phyloP scores from a whole-genome alignment of 2,888 invertebrate genomes.

The Neelides folsomi region DNA sequence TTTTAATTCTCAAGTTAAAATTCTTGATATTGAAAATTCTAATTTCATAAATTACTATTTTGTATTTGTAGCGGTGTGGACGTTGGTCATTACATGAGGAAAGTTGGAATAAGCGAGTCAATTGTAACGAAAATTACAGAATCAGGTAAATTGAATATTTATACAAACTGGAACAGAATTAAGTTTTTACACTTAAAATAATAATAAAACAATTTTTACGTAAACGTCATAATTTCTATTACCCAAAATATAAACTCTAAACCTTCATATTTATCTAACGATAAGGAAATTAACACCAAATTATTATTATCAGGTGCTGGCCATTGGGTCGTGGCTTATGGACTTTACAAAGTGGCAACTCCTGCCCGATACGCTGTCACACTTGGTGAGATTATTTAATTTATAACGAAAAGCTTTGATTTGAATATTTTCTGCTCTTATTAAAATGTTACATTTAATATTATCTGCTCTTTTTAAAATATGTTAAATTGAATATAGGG shows the following conservation, averaged over 20 bases:
- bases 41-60: conserved; percentile 6
- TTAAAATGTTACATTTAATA: too few relatives aligned
- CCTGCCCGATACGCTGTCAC: conserved; percentile 87
- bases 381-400: conserved; percentile 52
- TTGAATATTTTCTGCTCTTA: not conserved
- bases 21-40: conserved; percentile 11
- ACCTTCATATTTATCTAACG: too few relatives aligned
- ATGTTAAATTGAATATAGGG: too few relatives aligned
- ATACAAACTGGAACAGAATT: too few relatives aligned
- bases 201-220: conserved; percentile 13
- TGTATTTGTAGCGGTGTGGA: conserved; percentile 71
- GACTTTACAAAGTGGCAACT: conserved; percentile 83
- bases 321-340: conserved; percentile 74
- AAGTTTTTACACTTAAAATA: too few relatives aligned
- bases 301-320: conserved; percentile 48
- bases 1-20: conserved; percentile 1
- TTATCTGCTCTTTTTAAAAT: not conserved
- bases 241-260: too few relatives aligned
- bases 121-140: conserved; percentile 61
- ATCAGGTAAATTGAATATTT: conserved; percentile 43
- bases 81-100: conserved; percentile 62
- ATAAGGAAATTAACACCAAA: too few relatives aligned
- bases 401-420: too few relatives aligned
- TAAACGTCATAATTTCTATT: too few relatives aligned
- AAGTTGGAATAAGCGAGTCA: conserved; percentile 61